Conservation (phyloP, 2,888 invertebrate species). For the Entomobrya proxima region DNA sequence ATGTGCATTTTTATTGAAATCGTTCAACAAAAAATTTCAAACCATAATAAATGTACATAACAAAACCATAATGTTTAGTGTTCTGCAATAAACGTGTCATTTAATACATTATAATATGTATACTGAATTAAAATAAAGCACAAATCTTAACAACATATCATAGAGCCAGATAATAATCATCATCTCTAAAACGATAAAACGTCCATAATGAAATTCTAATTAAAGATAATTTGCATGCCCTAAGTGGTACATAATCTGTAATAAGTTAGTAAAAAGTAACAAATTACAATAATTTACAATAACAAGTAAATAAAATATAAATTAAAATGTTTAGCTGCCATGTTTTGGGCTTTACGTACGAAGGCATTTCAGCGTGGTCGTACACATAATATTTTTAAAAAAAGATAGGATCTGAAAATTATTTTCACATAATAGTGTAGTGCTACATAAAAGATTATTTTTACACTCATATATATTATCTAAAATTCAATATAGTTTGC, state of each 20-base stretch:
- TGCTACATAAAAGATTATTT: neutral
- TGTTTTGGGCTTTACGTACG: neutral
- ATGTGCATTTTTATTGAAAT: constrained; percentile 14
- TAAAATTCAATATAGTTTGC: constrained; percentile 7
- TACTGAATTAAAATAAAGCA: neutral
- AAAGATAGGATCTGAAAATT: no score
- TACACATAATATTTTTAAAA: neutral
- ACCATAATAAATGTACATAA: neutral
- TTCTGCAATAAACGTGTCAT: neutral
- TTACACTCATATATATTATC: neutral
- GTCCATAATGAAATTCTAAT: neutral
- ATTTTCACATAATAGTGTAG: neutral
- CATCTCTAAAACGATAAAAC: neutral
- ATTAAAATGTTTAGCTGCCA: constrained; percentile 26
- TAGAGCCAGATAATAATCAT: neutral
- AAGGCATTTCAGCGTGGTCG: neutral
- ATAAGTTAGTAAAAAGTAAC: constrained; percentile 29
- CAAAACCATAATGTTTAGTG: neutral
- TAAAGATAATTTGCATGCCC: neutral
- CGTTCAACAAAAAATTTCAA: neutral
- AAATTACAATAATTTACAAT: constrained; percentile 28
- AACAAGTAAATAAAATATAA: constrained; percentile 42
- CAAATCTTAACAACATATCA: neutral
- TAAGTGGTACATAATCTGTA: neutral
- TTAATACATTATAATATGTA: neutral